phyloP scores from a whole-genome alignment of 2,113 vertebrate species.

The Haplochromis vanheusdeni region DNA sequence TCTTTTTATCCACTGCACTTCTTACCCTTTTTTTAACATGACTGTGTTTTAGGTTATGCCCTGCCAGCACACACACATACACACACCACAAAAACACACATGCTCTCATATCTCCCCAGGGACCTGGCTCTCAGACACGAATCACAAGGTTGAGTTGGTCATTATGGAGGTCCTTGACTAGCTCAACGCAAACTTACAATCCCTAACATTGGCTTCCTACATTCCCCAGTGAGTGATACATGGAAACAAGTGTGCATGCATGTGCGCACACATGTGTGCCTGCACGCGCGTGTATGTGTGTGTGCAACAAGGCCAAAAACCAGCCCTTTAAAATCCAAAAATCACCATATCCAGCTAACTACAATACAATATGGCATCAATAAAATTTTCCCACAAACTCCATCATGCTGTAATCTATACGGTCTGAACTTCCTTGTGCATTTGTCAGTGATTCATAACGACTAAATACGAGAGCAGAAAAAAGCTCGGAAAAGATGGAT shows the following conservation, averaged over 20 bases:
- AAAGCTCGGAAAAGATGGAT: conserved; percentile 41
- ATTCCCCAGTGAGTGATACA: conserved; percentile 48
- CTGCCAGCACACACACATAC: background rate
- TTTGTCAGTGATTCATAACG: conserved; percentile 38
- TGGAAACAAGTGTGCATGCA: conserved; percentile 14
- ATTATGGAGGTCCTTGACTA: conserved; percentile 63
- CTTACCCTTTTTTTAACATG: background rate
- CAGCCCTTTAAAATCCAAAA: conserved; percentile 12
- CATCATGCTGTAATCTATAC: conserved; percentile 14
- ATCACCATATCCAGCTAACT: background rate
- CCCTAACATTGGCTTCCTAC: conserved; percentile 27
- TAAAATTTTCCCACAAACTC: conserved; percentile 12
- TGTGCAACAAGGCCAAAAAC: background rate
- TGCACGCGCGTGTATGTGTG: background rate
- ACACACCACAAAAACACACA: background rate
- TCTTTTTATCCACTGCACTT: conserved; percentile 5
- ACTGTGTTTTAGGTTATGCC: conserved; percentile 8
- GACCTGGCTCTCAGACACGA: conserved; percentile 51
- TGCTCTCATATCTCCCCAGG: conserved; percentile 24
- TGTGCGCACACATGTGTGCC: background rate
- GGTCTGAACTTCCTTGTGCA: conserved; percentile 4
- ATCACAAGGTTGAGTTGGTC: conserved; percentile 67
- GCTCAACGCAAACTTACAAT: conserved; percentile 50
- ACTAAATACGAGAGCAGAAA: conserved; percentile 26
- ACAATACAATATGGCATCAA: background rate